A percentile compares a stretch with the other conserved stretches of the same genome.
Evolutionary conservation across 2,797 vertebrate genomes (phyloP).

Genomic region (Halcyon badia): DNA sequence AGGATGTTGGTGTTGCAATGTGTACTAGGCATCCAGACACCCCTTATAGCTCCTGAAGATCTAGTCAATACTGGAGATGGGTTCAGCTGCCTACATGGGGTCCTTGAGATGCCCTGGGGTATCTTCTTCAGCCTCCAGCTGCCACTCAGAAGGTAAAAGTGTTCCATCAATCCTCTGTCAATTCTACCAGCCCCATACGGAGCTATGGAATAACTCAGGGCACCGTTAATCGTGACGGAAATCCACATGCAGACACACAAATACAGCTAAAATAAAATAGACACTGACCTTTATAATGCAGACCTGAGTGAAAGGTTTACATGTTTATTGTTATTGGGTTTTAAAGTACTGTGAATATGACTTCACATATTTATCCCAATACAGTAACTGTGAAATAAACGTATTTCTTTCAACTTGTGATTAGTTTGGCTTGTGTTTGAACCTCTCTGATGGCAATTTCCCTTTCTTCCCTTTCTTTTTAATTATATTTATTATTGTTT

Average conservation of each 20-base stretch:
- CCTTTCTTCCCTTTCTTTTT: no score
- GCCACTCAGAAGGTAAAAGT: not conserved
- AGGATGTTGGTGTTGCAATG: not conserved
- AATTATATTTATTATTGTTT: no score
- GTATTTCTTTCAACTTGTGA: no score
- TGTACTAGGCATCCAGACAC: not conserved
- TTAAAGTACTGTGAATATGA: no score
- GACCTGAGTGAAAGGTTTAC: not conserved
- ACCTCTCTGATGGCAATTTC: no score
- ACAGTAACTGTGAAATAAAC: no score
- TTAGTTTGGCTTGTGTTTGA: no score
- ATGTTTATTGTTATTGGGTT: no score
- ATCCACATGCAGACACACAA: not conserved
- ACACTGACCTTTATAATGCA: not conserved
- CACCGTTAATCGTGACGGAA: rapidly evolving
- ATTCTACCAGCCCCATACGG: not conserved
- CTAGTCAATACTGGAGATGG: not conserved
- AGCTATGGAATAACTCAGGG: not conserved
- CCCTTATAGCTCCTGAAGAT: not conserved
- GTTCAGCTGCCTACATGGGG: not conserved
- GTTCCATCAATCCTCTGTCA: not conserved
- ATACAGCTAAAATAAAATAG: not conserved
- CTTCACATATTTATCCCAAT: no score
- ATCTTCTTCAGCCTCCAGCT: not conserved
- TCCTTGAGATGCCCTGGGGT: not conserved